These are phyloP conservation scores for Sinocyclocheilus maitianheensis DNA, from an alignment of 2,113 vertebrate species.

Conservation along the genomic window DNA sequence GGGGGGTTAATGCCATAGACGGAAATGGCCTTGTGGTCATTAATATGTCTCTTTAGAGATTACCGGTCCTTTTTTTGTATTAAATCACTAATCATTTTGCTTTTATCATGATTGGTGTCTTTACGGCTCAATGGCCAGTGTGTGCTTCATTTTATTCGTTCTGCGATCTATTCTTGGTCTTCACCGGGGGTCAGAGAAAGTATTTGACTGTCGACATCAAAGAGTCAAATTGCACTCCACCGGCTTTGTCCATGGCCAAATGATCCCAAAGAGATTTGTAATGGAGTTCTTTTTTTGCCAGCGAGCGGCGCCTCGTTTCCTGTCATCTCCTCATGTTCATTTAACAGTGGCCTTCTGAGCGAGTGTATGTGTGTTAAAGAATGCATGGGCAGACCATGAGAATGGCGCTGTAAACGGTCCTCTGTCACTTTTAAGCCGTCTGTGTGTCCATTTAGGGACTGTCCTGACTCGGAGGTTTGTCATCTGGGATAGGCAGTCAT, in stretches of 20 bases:
- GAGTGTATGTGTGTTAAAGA: slow-evolving; percentile 22
- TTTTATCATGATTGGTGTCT: slow-evolving; percentile 11
- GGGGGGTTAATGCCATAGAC: background rate
- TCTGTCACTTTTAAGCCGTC: slow-evolving; percentile 27
- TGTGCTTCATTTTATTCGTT: background rate
- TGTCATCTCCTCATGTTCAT: slow-evolving; percentile 11
- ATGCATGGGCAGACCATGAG: slow-evolving; percentile 1
- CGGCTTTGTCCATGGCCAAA: slow-evolving; percentile 11
- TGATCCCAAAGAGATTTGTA: slow-evolving; percentile 33
- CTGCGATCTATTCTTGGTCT: background rate
- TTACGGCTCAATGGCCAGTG: background rate
- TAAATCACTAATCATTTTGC: slow-evolving; percentile 25
- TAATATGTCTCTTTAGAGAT: slow-evolving; percentile 7
- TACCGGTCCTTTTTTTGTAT: slow-evolving; percentile 1
- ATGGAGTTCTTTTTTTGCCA: slow-evolving; percentile 21
- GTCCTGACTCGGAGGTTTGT: slow-evolving; percentile 66
- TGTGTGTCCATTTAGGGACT: slow-evolving; percentile 54
- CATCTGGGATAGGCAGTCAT: slow-evolving; percentile 65
- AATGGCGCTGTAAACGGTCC: background rate
- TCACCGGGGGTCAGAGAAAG: slow-evolving; percentile 1
- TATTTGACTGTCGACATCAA: slow-evolving; percentile 20
- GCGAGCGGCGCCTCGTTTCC: slow-evolving; percentile 18
- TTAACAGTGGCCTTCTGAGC: slow-evolving; percentile 10
- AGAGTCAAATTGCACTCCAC: background rate
- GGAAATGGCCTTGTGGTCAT: slow-evolving; percentile 8